Evolutionary conservation across 2,113 vertebrate genomes (phyloP).

Genomic region (Sander lucioperca): DNA sequence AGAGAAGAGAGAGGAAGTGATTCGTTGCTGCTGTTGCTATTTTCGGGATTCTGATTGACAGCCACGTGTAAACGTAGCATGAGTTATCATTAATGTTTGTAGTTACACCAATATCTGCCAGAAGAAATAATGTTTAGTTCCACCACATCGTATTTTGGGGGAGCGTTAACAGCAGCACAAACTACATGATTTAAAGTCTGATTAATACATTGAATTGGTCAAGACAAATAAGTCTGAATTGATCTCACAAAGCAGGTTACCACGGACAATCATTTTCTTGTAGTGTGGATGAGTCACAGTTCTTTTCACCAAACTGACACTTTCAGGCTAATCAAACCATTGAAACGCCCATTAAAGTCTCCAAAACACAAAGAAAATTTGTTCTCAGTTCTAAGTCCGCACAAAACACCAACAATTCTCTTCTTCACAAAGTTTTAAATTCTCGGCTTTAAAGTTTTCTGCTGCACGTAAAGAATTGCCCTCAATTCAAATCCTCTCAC

Average conservation of each 20-base stretch:
- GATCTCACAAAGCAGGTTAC: background rate
- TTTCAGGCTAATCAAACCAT: background rate
- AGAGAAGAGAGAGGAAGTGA: too few relatives aligned
- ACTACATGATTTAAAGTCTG: background rate
- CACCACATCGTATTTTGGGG: background rate
- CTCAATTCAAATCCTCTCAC: slow-evolving; percentile 2
- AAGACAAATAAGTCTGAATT: background rate
- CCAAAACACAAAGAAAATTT: background rate
- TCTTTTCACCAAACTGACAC: background rate
- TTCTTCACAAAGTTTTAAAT: background rate
- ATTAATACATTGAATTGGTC: too few relatives aligned
- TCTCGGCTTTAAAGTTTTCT: background rate
- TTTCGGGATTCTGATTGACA: too few relatives aligned
- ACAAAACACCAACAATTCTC: background rate
- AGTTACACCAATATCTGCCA: too few relatives aligned
- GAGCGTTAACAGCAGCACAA: background rate
- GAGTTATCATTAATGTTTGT: background rate
- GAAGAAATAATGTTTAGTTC: too few relatives aligned
- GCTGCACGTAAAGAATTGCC: slow-evolving; percentile 6
- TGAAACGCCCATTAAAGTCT: background rate
- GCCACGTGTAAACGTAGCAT: too few relatives aligned
- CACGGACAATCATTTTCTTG: background rate
- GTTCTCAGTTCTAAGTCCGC: background rate
- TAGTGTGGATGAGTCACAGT: background rate
- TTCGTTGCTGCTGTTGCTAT: too few relatives aligned